Evolutionary conservation across 2,888 invertebrate species (phyloP), one percentile per base, ranked within the genome.

Genomic region (Liopterus haemorrhoidalis): DNA sequence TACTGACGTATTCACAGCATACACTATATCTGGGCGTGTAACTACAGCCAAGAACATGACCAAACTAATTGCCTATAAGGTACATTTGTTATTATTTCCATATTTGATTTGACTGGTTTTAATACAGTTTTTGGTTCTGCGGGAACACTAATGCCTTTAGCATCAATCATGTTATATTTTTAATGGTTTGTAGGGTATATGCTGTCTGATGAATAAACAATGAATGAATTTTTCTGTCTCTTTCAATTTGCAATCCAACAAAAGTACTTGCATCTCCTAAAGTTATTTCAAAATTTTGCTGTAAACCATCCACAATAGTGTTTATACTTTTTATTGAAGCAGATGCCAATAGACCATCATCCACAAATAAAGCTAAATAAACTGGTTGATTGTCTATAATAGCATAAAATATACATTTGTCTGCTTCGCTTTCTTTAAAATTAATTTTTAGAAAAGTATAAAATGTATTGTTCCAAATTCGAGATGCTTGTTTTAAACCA

Each of bases 281-380:
- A 2, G 39, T 48, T 6, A 51, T 49, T 35, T 51, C 49, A 37
- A 56, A 51, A 11, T 41, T 18, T 2, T 24, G 2, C 19, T 22
- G 35, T 5, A 40, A 40, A 40, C 12, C 19, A n/a, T 35, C 22
- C 6, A 52, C 20, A 19, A 55, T 40, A 9, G 16, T 9, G 2
- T 48, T 22, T 15, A 52, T 21, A 5, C 21, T 41, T 12, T 38
- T 16, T 14, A 24, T 8, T 14, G 33, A 30, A 9, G 27, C 49
- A 12, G 43, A n/a, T 8, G 40, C 46, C 6, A 53, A 47, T 6
- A 55, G 30, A 11, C 54, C 53, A 40, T 53, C 54, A 38, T 55
- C 54, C 19, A 55, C 55, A 48, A 44, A 56, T 2, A 53, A 25
- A n/a, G 46, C 47, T 2, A 52, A 9, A 5, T 48, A 43, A 9